Percentiles rank a stretch among this genome's conserved stretches.
Evolutionary conservation across 2,113 vertebrate species (phyloP).

Genomic region (Coregonus clupeaformis): DNA sequence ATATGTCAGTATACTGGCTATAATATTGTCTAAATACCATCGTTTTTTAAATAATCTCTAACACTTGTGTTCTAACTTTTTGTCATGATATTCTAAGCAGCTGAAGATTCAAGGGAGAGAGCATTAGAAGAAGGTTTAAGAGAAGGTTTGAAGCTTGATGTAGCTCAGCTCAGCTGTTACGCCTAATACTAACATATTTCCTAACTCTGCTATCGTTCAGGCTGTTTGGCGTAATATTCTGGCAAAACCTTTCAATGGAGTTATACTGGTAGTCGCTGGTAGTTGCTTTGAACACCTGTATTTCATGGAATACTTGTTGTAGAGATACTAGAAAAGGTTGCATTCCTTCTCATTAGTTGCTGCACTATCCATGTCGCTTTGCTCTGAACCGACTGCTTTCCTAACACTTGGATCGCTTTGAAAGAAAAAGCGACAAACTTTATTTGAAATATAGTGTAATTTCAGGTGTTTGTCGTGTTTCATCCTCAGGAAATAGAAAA

Average conservation of each 20-base stretch:
- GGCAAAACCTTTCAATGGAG: background rate
- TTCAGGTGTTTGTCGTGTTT: background rate
- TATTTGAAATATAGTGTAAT: background rate
- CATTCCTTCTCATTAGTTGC: background rate
- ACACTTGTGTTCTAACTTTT: background rate
- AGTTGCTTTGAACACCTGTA: background rate
- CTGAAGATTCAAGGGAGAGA: constrained; percentile 75
- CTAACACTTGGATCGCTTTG: too few species aligned
- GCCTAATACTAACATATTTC: constrained; percentile 1
- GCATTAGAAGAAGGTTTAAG: constrained; percentile 67
- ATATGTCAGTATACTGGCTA: too few species aligned
- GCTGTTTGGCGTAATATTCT: background rate
- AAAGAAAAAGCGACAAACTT: too few species aligned
- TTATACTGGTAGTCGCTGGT: background rate
- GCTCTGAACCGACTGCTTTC: background rate
- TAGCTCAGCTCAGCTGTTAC: background rate
- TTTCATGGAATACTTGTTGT: background rate
- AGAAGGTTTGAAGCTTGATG: constrained; percentile 42
- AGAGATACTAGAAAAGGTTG: background rate
- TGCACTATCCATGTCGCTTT: background rate
- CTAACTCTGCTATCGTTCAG: background rate
- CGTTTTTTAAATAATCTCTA: background rate
- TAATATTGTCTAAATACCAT: background rate
- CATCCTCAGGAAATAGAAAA: background rate
- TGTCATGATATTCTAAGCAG: constrained; percentile 47